phyloP scores from a whole-genome alignment of 2,888 invertebrate genomes.

The Tortricodes alternella region DNA sequence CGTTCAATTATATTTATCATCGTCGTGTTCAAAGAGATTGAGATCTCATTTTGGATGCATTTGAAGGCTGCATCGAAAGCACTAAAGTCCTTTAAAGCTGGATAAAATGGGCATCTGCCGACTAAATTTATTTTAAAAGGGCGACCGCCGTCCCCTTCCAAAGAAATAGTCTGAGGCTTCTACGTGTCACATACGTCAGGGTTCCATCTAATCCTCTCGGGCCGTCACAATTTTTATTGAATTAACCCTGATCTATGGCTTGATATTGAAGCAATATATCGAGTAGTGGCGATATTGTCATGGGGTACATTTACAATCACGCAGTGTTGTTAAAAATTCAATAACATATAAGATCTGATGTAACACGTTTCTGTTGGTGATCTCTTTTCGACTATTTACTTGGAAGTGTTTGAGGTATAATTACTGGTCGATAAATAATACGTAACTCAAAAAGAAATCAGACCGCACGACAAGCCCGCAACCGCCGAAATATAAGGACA shows the following conservation, averaged over 20 bases:
- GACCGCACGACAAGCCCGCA: conserved; percentile 11
- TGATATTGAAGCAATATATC: conserved; percentile 71
- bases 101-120: conserved; percentile 39
- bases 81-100: conserved; percentile 34
- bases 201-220: conserved; percentile 76
- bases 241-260: conserved; percentile 70
- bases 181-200: conserved; percentile 77
- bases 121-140: conserved; percentile 74
- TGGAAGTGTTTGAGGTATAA: too few relatives aligned
- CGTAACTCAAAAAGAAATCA: conserved; percentile 24
- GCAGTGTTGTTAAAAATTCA: conserved; percentile 24
- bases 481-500: conserved; percentile 16
- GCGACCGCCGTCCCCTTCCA: conserved; percentile 52
- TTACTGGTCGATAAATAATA: conserved; percentile 11
- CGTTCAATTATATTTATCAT: conserved; percentile 60
- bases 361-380: too few relatives aligned
- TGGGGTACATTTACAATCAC: conserved; percentile 40
- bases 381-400: too few relatives aligned
- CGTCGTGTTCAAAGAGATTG: conserved; percentile 54
- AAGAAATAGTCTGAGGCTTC: conserved; percentile 70
- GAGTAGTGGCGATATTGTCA: conserved; percentile 56
- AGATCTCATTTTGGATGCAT: conserved; percentile 44
- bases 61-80: conserved; percentile 27
- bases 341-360: neutral
- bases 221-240: conserved; percentile 78